A percentile compares a stretch with the other conserved stretches of the same genome.
Evolutionary conservation across 2,113 vertebrate genomes (phyloP).

Genomic region (Rhabdornis inornatus): DNA sequence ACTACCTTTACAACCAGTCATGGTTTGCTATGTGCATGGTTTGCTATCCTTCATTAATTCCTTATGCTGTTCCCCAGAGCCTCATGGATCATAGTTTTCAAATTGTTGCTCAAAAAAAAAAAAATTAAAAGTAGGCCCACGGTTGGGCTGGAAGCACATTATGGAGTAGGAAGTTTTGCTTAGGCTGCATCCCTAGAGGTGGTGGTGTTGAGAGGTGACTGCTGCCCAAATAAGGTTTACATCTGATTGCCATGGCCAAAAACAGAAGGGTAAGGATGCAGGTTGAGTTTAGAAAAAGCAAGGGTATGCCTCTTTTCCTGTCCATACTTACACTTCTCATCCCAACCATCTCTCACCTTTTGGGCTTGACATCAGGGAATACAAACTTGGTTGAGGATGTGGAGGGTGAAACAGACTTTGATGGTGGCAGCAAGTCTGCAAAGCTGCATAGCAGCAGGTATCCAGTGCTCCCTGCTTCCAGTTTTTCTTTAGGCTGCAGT

Average conservation of each 20-base stretch:
- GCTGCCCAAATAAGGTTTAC: background rate
- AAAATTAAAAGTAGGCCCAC: background rate
- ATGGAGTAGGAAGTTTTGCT: background rate
- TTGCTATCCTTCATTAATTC: background rate
- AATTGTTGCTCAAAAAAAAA: background rate
- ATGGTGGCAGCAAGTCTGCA: background rate
- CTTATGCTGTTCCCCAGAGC: background rate
- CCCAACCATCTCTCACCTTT: background rate
- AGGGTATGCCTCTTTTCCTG: background rate
- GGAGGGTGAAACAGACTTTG: background rate
- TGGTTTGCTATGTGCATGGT: background rate
- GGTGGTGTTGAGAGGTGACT: background rate
- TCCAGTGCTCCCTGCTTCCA: background rate
- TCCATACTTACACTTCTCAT: background rate
- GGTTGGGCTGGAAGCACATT: background rate
- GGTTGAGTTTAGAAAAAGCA: background rate
- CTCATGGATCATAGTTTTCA: background rate
- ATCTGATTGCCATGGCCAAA: background rate
- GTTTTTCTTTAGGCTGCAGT: background rate
- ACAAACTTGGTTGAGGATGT: background rate
- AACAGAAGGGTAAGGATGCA: background rate
- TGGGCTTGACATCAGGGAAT: background rate
- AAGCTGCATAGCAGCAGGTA: background rate
- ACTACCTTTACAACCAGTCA: background rate
- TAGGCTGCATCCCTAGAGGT: background rate